Percentiles rank a stretch among this genome's conserved stretches.
Evolutionary conservation across 2,797 vertebrate species (phyloP).

Genomic region (Bradypodion ventrale): DNA sequence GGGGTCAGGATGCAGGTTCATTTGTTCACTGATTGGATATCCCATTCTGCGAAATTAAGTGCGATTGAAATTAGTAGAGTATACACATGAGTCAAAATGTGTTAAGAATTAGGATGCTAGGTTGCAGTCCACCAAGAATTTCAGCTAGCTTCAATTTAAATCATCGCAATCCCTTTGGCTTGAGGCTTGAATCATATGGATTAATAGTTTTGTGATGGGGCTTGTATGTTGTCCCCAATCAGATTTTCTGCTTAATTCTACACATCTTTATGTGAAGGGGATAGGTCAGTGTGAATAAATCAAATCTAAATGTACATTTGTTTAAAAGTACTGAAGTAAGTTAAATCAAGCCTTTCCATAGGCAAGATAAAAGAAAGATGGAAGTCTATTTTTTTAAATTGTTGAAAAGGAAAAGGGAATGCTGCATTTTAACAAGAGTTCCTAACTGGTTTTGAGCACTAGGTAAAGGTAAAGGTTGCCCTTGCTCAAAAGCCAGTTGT

Average conservation of each 20-base stretch:
- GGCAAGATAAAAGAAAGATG: neutral
- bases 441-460: too few relatives aligned
- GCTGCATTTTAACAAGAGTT: neutral
- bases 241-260: constrained; percentile 3
- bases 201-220: neutral
- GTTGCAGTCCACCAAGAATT: neutral
- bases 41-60: neutral
- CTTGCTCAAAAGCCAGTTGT: too few relatives aligned
- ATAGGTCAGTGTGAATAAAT: neutral
- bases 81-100: neutral
- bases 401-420: neutral
- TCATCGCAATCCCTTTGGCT: neutral
- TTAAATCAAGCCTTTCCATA: neutral
- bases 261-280: neutral
- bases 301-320: neutral
- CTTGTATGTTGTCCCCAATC: neutral
- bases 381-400: neutral
- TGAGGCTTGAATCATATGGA: neutral
- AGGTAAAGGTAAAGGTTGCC: too few relatives aligned
- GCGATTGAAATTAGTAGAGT: neutral
- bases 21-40: neutral
- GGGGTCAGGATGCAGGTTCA: neutral
- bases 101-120: neutral
- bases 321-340: neutral
- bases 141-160: neutral